Percentiles rank a stretch among this genome's conserved stretches.
Evolutionary conservation across 2,797 vertebrate genomes (phyloP).

Genomic region (Zenarchopterus dispar): DNA sequence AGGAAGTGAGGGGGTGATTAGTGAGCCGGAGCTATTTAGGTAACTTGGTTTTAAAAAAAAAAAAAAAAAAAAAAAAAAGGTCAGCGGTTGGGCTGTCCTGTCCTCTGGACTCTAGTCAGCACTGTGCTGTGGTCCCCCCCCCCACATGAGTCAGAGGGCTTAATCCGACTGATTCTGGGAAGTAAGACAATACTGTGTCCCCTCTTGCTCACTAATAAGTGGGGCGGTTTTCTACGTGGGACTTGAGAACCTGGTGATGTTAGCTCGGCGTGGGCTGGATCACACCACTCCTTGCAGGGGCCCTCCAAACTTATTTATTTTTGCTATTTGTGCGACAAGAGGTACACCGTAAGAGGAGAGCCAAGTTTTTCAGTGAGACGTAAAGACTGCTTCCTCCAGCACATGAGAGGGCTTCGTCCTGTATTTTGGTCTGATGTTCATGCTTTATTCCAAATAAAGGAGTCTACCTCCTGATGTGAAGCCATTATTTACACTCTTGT

Average conservation of each 20-base stretch:
- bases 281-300: slow-evolving; percentile 29
- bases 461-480: background rate
- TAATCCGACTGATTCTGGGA: slow-evolving; percentile 70
- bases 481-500: slow-evolving; percentile 20
- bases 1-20: slow-evolving; percentile 58
- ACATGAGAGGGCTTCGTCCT: too few relatives aligned
- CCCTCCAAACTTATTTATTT: slow-evolving; percentile 40
- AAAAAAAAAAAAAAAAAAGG: too few relatives aligned
- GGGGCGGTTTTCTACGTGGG: slow-evolving; percentile 19
- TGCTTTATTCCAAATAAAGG: slow-evolving; percentile 3
- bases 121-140: slow-evolving; percentile 28
- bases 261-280: background rate
- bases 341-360: slow-evolving; percentile 28
- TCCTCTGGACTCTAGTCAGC: slow-evolving; percentile 50
- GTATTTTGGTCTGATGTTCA: slow-evolving; percentile 10
- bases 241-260: slow-evolving; percentile 13
- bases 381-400: too few relatives aligned
- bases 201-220: slow-evolving; percentile 29
- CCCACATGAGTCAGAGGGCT: slow-evolving; percentile 68
- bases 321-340: slow-evolving; percentile 25
- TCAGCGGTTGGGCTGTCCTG: slow-evolving; percentile 52
- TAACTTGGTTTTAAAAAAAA: slow-evolving; percentile 58
- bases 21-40: slow-evolving; percentile 43
- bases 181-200: slow-evolving; percentile 58
- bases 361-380: background rate